Conservation (phyloP, 2,888 invertebrate species). For the Ophion costatus region DNA sequence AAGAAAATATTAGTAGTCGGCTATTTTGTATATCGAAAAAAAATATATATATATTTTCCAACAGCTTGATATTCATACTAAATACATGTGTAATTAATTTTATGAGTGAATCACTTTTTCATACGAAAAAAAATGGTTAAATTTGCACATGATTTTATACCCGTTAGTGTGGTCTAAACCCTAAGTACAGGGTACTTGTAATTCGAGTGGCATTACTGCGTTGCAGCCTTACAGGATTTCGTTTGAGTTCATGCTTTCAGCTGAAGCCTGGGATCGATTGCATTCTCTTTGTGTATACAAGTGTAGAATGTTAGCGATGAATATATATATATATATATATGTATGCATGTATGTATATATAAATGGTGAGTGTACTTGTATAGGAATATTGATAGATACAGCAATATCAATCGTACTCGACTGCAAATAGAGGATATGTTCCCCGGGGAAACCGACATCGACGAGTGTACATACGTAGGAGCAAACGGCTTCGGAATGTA, state of each 20-base stretch:
- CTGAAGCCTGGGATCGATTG: slow-evolving; percentile 37
- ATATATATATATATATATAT: not conserved
- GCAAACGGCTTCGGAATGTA: slow-evolving; percentile 63
- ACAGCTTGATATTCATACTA: too few relatives aligned
- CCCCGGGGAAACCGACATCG: slow-evolving; percentile 40
- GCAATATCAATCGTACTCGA: slow-evolving; percentile 25
- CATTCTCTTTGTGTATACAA: slow-evolving; percentile 2
- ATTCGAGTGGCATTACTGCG: slow-evolving; percentile 11
- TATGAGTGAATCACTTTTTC: too few relatives aligned
- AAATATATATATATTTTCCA: too few relatives aligned
- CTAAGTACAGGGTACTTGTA: not conserved
- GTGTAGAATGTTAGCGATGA: slow-evolving; percentile 31
- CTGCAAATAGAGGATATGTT: slow-evolving; percentile 48
- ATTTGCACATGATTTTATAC: too few relatives aligned
- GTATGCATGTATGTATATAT: not conserved
- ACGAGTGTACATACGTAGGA: slow-evolving; percentile 33
- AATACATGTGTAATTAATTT: too few relatives aligned
- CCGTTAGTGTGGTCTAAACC: too few relatives aligned
- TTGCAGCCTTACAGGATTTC: slow-evolving; percentile 6
- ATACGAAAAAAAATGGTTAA: too few relatives aligned
- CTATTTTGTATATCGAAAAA: too few relatives aligned
- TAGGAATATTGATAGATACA: not conserved
- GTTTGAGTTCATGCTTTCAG: slow-evolving; percentile 2
- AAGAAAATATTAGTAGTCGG: too few relatives aligned
- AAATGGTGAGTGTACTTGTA: slow-evolving; percentile 12